Evolutionary conservation across 2,797 vertebrate species (phyloP).

Genomic region (Artibeus lituratus): DNA sequence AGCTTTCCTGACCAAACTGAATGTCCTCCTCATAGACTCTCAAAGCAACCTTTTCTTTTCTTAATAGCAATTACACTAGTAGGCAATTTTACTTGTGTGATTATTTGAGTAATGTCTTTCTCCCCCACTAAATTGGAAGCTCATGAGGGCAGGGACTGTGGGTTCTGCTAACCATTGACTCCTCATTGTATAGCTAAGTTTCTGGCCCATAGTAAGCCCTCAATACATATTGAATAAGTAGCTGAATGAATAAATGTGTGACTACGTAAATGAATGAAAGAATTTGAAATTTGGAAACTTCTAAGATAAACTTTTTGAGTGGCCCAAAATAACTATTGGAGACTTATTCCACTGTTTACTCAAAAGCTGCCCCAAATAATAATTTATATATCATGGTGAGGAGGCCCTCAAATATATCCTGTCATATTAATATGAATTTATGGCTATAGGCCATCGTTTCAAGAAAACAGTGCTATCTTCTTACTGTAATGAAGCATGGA

Average conservation of each 20-base stretch:
- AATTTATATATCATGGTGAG: not conserved
- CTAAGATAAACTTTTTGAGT: not conserved
- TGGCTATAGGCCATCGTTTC: not conserved
- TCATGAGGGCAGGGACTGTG: not conserved
- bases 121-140: not conserved
- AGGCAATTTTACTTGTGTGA: not conserved
- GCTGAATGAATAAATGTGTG: not conserved
- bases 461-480: conserved; percentile 19
- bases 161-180: not conserved
- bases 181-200: not conserved
- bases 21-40: not conserved
- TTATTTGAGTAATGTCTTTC: not conserved
- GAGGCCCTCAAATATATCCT: not conserved
- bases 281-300: not conserved
- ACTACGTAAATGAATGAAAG: not conserved
- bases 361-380: not conserved
- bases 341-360: not conserved
- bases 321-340: not conserved
- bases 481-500: not conserved
- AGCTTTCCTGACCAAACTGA: not conserved
- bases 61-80: not conserved
- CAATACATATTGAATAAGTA: not conserved
- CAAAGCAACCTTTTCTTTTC: not conserved
- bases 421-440: not conserved
- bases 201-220: not conserved